Evolutionary conservation across 2,113 vertebrate species (phyloP), one percentile per base, ranked within the genome.

Genomic region (Gobius niger): DNA sequence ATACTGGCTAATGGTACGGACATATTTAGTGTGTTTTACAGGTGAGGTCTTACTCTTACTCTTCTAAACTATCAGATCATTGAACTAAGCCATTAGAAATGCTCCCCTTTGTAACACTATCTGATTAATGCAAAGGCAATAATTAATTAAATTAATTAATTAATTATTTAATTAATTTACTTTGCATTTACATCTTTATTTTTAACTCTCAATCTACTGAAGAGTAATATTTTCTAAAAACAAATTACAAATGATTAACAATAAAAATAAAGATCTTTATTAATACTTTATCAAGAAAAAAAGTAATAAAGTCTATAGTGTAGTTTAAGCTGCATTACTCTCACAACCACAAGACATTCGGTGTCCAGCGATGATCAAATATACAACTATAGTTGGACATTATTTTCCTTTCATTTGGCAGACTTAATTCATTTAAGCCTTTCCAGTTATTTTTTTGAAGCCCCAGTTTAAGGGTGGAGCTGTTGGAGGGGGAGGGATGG

Each of bases 401-500:
- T 56, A 57, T 40, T 40, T 19, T 57, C 5, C 10, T 8, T 40
- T 40, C 7, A 57, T 57, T 57, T 57, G 54, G 24, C 54, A n/a
- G 57, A 60, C 0, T 16, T n/a, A 9, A 60, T 16, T 44, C 40
- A 60, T 60, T 60, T 60, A 60, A 60, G 8, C 57, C 57, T 60
- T 44, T 44, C 40, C 34, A 16, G 18, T 52, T 44, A 19, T 60
- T 60, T 41, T 60, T 41, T 41, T 19, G 44, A 63, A 63, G 44
- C 15, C 42, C 42, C 61, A 46, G 34, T 50, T 53, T 12, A 47
- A 42, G 50, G 60, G 50, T 64, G 51, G 19, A 15, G 49, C 46
- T 80, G 9, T 24, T 75, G 63, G 63, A 53, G 72, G 65, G 60
- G 65, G 47, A 67, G 65, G 70, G 63, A 62, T 63, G 54, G 57